Percentiles rank a stretch among this genome's conserved stretches.
These are phyloP conservation scores for Aphelocoma coerulescens DNA, from an alignment of 2,113 vertebrate genomes.

Conservation along the genomic window DNA sequence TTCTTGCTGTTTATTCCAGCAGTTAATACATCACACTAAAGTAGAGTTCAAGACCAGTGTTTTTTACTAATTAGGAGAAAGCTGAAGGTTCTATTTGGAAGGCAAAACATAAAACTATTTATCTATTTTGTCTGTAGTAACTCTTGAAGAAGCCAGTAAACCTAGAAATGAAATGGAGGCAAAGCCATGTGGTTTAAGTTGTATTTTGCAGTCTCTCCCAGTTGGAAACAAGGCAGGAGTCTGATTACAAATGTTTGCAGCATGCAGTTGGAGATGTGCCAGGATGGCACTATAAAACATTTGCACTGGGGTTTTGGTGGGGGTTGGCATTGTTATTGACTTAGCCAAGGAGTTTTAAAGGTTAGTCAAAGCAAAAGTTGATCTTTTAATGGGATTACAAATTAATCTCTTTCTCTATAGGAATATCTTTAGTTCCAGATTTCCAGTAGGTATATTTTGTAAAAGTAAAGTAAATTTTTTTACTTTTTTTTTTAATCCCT, in stretches of 20 bases:
- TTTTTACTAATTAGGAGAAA: neutral
- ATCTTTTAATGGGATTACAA: neutral
- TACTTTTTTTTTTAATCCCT: neutral
- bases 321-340: neutral
- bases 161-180: neutral
- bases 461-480: neutral
- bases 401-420: neutral
- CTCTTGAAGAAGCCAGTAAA: neutral
- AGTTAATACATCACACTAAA: neutral
- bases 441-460: neutral
- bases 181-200: neutral
- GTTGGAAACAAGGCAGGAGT: neutral
- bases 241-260: neutral
- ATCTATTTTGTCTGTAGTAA: neutral
- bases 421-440: neutral
- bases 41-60: neutral
- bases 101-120: neutral
- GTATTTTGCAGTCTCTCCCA: neutral
- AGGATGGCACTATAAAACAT: neutral
- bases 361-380: constrained; percentile 21
- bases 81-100: neutral
- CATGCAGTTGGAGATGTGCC: neutral
- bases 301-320: neutral
- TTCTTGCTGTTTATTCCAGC: neutral
- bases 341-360: constrained; percentile 6